These are phyloP conservation scores for Parambassis ranga DNA, from an alignment of 2,797 vertebrate genomes.

Conservation along the genomic window DNA sequence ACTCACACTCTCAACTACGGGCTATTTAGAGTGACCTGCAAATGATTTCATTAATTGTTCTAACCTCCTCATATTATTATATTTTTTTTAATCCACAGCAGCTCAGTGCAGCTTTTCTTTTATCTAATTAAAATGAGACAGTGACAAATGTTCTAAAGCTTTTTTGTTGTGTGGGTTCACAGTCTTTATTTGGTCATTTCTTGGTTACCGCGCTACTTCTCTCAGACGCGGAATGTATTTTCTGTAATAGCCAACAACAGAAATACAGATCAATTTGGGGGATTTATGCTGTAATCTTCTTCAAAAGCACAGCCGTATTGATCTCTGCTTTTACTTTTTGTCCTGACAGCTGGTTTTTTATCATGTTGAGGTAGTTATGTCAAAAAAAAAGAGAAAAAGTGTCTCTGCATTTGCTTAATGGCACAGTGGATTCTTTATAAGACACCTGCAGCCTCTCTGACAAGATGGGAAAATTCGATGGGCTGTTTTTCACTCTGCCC, in stretches of 20 bases:
- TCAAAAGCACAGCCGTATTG: constrained; percentile 61
- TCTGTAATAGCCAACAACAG: constrained; percentile 50
- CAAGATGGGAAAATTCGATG: constrained; percentile 46
- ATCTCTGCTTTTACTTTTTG: constrained; percentile 50
- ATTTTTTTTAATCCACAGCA: not conserved
- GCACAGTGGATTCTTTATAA: constrained; percentile 55
- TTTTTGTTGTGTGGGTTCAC: constrained; percentile 9
- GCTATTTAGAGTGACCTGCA: too few relatives aligned
- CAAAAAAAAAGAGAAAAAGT: constrained; percentile 32
- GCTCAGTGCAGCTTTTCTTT: constrained; percentile 1
- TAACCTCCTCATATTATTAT: constrained; percentile 9
- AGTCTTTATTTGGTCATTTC: constrained; percentile 8
- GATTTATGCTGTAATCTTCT: constrained; percentile 72
- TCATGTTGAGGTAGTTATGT: constrained; percentile 41
- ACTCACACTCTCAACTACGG: too few relatives aligned
- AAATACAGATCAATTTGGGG: constrained; percentile 57
- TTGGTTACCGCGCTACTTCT: constrained; percentile 24
- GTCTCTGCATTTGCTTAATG: constrained; percentile 55
- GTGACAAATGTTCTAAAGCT: not conserved
- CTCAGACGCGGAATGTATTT: constrained; percentile 32
- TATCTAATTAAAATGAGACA: constrained; percentile 12
- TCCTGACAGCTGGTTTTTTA: constrained; percentile 57
- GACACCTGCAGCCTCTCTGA: constrained; percentile 63
- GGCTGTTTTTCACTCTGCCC: constrained; percentile 51
- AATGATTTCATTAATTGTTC: not conserved